Base-by-base conservation (phyloP, 2,888 invertebrate species). In the Dexiosoma caninum region DNA sequence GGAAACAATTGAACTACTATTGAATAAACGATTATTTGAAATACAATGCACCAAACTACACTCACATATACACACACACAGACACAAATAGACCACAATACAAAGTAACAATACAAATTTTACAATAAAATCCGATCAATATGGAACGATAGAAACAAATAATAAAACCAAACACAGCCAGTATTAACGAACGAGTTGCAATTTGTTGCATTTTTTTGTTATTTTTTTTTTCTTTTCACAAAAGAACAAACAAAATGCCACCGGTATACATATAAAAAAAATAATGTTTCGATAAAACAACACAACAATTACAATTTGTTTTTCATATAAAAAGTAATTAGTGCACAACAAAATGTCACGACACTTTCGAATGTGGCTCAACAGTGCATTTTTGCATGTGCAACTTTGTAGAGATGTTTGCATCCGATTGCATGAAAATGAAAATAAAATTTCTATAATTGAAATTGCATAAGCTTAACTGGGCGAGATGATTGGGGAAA, bases 341-440 rank as follows among this genome's bases (percentile, higher is more conserved):
- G 83, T 76, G 83, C 83, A 77, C 83, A 81, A 74, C 83, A 83
- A 81, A 79, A 74, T 81, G 77, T 81, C 83, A 83, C 74, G 83
- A 76, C 79, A 79, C 77, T 66, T 59, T 23, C 27, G 37, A 76
- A 53, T 69, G 57, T 44, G 55, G 67, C n/a, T 60, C 42, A 44
- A 23, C 16, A 12, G 46, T 59, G 23, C 59, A 16, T 37, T 19
- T 59, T 59, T 32, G 42, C 51, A 30, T 27, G 46, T 23, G 16
- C 27, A 60, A 71, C n/a, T 14, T 5, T 2, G 49, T n/a, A 35
- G n/a, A 62, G 57, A 49, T 70, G 62, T 2, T 46, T 55, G 53
- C n/a, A 49, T 42, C 49, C 49, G 51, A 60, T 42, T 49, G 16
- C 42, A 67, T 67, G 19, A 67, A 67, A 53, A 30, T 46, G 23